Evolutionary conservation across 2,888 invertebrate genomes (phyloP), one percentile per base, ranked within the genome.

Genomic region (Drepana falcataria): DNA sequence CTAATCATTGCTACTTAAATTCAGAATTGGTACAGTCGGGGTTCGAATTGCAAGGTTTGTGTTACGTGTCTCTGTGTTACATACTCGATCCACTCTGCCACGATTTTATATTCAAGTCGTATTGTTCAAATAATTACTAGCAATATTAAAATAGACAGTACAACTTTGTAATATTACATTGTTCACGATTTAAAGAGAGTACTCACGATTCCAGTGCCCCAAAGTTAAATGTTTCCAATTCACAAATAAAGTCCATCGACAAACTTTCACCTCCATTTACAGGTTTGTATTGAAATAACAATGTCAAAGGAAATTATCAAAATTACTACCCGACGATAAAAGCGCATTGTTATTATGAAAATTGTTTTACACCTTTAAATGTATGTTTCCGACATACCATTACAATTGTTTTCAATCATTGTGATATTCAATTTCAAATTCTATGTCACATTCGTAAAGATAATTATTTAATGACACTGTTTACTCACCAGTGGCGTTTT

Each of bases 311-410:
- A 49, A 35, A 35, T 49, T 35, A 21, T 40, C 9, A 7, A 48
- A 48, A 52, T 37, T 48, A 37, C 47, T 35, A 37, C 48, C 35
- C n/a, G 6, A 37, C 35, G 33, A 35, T 37, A 59, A 58, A 55
- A 55, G 37, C 48, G 51, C 5, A 51, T 35, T 55, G 61, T 61
- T 60, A 60, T 61, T 61, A 59, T 59, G 53, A 58, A 68, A 67
- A 64, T 60, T 61, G 57, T 60, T 59, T 59, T 59, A 57, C 53
- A 56, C 52, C 35, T 41, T 35, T 9, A 34, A 53, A 59, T 56
- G 65, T 60, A 61, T 64, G 61, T 59, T 56, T 34, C 48, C 34
- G 33, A 34, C 53, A 55, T 55, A 65, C 62, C 63, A 63, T 60
- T 58, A 51, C 56, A 58, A 59, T 55, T 6, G 5, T 37, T 35